Conservation (phyloP, 2,113 vertebrate genomes). For the Nerophis lumbriciformis region DNA sequence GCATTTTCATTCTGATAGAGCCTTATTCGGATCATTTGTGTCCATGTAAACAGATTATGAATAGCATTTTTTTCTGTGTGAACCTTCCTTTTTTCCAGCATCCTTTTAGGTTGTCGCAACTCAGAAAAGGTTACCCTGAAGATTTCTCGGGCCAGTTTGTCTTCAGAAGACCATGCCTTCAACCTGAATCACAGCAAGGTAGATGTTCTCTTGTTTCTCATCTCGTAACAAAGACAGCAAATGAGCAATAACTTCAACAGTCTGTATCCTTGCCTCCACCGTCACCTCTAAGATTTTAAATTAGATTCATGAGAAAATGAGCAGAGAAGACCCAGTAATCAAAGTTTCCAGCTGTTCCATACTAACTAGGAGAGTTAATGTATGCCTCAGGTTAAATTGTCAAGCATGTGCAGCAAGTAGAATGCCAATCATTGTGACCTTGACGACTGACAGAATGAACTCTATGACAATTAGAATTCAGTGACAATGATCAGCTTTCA, state of each 20-base stretch:
- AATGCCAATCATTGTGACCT: constrained; percentile 41
- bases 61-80: neutral
- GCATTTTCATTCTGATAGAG: no score
- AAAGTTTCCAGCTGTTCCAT: constrained; percentile 38
- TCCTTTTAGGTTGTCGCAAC: neutral
- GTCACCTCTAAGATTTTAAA: constrained; percentile 33
- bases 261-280: constrained; percentile 6
- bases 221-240: constrained; percentile 1
- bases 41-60: neutral
- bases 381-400: constrained; percentile 21
- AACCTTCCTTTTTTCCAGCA: neutral
- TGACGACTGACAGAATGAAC: constrained; percentile 19
- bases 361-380: constrained; percentile 27
- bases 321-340: constrained; percentile 42
- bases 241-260: constrained; percentile 5
- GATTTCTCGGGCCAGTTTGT: neutral
- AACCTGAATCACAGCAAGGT: neutral
- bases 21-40: no score
- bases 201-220: neutral
- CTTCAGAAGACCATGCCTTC: neutral
- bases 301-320: constrained; percentile 48
- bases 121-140: neutral
- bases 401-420: constrained; percentile 13
- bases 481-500: neutral
- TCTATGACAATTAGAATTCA: constrained; percentile 10